Conservation (phyloP, 23 tunicate species). For the Phallusia fumigata region DNA sequence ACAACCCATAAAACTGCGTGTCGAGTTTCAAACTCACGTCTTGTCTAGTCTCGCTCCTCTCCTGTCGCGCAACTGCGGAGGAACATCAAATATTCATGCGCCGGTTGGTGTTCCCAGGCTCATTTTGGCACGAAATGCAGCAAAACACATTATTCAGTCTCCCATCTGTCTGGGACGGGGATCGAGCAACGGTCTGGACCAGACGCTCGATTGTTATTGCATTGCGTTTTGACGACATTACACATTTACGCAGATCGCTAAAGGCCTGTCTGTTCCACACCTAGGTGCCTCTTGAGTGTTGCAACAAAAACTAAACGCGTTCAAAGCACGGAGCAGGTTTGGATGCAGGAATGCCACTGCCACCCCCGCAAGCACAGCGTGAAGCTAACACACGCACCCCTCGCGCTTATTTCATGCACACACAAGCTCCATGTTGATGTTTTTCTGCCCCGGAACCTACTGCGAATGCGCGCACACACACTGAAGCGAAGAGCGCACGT, state of each 20-base stretch:
- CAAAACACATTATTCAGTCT: neutral
- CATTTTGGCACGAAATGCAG: neutral
- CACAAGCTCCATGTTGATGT: neutral
- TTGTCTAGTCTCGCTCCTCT: too few relatives aligned
- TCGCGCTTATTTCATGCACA: neutral
- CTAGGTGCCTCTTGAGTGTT: too few relatives aligned
- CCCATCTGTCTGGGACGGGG: neutral
- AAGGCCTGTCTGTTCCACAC: too few relatives aligned
- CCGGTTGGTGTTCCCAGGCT: neutral
- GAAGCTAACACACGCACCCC: neutral
- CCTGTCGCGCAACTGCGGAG: neutral
- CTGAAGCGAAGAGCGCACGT: neutral
- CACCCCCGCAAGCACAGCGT: too few relatives aligned
- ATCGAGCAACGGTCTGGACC: neutral
- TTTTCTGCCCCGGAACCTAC: neutral
- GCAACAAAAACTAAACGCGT: too few relatives aligned
- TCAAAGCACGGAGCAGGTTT: too few relatives aligned
- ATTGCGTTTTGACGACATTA: neutral
- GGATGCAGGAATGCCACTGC: too few relatives aligned
- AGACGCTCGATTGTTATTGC: neutral
- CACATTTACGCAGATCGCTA: too few relatives aligned
- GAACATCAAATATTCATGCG: slow-evolving; percentile 3
- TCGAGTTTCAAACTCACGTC: too few relatives aligned
- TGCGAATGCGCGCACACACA: neutral
- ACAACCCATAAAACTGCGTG: neutral